Conservation (phyloP, 2,797 vertebrate genomes). For the Spatula versicolor region DNA sequence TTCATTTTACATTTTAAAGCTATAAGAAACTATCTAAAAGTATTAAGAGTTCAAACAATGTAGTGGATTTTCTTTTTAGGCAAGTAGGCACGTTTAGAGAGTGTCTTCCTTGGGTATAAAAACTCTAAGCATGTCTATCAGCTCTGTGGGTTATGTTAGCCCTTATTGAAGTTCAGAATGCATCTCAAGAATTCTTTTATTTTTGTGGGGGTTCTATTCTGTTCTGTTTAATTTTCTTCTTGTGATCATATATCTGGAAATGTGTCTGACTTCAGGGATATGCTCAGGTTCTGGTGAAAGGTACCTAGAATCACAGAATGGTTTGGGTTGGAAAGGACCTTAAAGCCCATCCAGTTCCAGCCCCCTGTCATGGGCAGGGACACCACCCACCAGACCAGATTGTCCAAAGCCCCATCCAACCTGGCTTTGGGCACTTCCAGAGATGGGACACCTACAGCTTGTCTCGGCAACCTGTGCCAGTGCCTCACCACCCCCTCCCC, state of each 20-base stretch:
- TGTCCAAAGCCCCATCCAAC: background rate
- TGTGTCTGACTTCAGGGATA: background rate
- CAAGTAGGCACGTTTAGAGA: background rate
- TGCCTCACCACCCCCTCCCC: too few relatives aligned
- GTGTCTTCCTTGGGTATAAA: background rate
- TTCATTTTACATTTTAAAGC: background rate
- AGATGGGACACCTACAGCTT: background rate
- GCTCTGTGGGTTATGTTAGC: background rate
- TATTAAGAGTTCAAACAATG: background rate
- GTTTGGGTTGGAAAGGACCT: background rate
- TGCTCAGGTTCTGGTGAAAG: background rate
- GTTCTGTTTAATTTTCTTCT: background rate
- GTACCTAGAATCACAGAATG: background rate
- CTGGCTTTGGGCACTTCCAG: background rate
- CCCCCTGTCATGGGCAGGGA: background rate
- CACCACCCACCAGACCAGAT: background rate
- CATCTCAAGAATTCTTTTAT: background rate
- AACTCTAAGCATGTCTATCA: background rate
- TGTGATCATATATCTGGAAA: background rate
- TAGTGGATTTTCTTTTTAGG: too few relatives aligned
- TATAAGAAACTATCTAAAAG: background rate
- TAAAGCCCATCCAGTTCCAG: background rate
- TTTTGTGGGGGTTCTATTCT: accelerated
- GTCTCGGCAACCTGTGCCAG: background rate
- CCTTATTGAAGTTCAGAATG: background rate